Percentiles rank a stretch among this genome's conserved stretches.
phyloP scores from a whole-genome alignment of 1,140 invertebrate species.

The Ips nitidus region DNA sequence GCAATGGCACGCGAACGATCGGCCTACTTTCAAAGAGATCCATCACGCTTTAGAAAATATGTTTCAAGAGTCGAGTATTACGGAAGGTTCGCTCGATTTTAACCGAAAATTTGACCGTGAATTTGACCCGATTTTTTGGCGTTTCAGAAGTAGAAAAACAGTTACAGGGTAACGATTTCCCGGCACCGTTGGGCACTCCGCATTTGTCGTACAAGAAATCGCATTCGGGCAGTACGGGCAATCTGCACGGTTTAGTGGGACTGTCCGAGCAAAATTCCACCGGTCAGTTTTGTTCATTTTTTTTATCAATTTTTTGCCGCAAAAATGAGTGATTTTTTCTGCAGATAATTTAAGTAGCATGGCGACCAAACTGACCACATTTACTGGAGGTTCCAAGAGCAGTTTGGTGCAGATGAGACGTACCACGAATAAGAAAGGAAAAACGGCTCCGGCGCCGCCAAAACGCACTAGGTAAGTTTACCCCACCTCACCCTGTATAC shows the following conservation, averaged over 20 bases:
- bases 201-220: constrained; percentile 71
- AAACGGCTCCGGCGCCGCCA: constrained; percentile 91
- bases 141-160: constrained; percentile 80
- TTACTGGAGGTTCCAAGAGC: constrained; percentile 63
- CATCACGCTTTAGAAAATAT: constrained; percentile 92
- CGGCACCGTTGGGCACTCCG: constrained; percentile 60
- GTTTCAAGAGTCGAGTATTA: constrained; percentile 90
- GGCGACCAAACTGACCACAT: constrained; percentile 66
- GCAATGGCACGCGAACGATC: constrained; percentile 91
- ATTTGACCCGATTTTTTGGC: constrained; percentile 1
- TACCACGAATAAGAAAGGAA: constrained; percentile 84
- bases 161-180: constrained; percentile 68
- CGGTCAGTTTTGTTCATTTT: constrained; percentile 8
- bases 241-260: constrained; percentile 64
- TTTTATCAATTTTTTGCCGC: not conserved
- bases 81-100: constrained; percentile 66
- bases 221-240: constrained; percentile 62
- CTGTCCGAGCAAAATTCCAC: constrained; percentile 54
- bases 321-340: constrained; percentile 24
- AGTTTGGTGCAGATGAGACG: constrained; percentile 79
- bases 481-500: not conserved
- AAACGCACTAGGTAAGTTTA: constrained; percentile 82
- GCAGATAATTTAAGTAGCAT: constrained; percentile 58
- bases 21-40: constrained; percentile 94
- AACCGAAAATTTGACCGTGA: not conserved